These are phyloP conservation scores for Caenorhabditis uteleia DNA, from an alignment of 2,888 invertebrate species.

Conservation along the genomic window DNA sequence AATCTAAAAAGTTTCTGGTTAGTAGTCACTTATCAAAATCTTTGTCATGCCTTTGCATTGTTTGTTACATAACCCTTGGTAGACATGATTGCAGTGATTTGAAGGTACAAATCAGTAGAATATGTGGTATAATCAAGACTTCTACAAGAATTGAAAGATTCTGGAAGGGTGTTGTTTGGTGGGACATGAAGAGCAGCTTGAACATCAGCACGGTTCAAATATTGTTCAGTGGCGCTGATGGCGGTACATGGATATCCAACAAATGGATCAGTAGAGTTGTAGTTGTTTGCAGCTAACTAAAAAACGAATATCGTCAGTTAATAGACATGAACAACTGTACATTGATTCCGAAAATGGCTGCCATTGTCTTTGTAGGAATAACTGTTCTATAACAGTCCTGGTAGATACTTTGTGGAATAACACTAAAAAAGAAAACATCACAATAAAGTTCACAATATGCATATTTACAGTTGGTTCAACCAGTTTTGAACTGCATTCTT, in stretches of 20 bases:
- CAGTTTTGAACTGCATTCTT: slow-evolving; percentile 30
- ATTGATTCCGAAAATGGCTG: slow-evolving; percentile 20
- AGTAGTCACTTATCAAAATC: background rate
- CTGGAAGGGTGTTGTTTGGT: background rate
- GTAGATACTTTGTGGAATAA: slow-evolving; percentile 37
- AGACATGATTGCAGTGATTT: slow-evolving; percentile 25
- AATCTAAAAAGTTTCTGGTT: slow-evolving; percentile 15
- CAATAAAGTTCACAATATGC: background rate
- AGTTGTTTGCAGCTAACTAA: slow-evolving; percentile 21
- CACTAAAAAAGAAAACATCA: slow-evolving; percentile 15
- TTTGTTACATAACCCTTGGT: slow-evolving; percentile 21
- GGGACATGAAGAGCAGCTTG: slow-evolving; percentile 45
- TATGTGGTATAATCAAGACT: slow-evolving; percentile 9
- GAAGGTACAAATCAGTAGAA: slow-evolving; percentile 20
- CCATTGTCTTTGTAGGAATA: slow-evolving; percentile 9
- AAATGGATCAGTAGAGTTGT: slow-evolving; percentile 43
- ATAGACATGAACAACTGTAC: background rate
- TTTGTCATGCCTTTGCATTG: slow-evolving; percentile 6
- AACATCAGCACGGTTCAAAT: slow-evolving; percentile 45
- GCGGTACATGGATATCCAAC: slow-evolving; percentile 46
- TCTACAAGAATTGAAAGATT: slow-evolving; percentile 26
- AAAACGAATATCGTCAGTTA: background rate
- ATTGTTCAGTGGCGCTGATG: slow-evolving; percentile 17
- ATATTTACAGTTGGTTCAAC: slow-evolving; percentile 20
- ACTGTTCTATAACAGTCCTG: slow-evolving; percentile 44